Evolutionary conservation across 2,113 vertebrate species (phyloP).

Genomic region (Sakesphorus luctuosus): DNA sequence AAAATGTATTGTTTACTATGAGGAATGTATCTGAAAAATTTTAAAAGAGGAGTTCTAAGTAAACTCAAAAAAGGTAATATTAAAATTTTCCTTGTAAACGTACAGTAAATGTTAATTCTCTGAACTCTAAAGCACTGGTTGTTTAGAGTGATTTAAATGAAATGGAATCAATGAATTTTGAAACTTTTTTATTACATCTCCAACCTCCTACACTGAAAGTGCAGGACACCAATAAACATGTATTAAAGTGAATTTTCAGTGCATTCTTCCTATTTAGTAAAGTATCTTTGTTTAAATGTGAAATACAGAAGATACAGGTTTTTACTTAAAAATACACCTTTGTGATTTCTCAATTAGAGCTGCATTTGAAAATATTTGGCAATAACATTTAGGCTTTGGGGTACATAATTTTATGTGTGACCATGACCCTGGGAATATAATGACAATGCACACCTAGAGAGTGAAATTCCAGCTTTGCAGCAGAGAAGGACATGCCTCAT

Average conservation of each 20-base stretch:
- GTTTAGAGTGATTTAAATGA: constrained; percentile 56
- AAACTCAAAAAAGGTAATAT: constrained; percentile 41
- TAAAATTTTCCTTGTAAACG: constrained; percentile 63
- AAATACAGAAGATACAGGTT: neutral
- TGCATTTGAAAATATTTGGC: neutral
- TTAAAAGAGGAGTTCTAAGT: constrained; percentile 66
- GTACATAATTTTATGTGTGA: neutral
- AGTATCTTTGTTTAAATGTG: neutral
- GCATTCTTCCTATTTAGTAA: constrained; percentile 5
- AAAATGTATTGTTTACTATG: constrained; percentile 78
- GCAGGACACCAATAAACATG: constrained; percentile 63
- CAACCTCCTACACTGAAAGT: constrained; percentile 57
- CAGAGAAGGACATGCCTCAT: accelerated
- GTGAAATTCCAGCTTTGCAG: neutral
- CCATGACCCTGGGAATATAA: neutral
- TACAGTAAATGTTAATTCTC: constrained; percentile 41
- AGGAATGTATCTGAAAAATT: constrained; percentile 77
- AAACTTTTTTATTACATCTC: constrained; percentile 61
- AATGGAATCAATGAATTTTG: constrained; percentile 58
- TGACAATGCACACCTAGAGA: neutral
- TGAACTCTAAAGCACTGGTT: constrained; percentile 64
- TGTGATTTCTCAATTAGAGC: neutral
- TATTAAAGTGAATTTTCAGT: constrained; percentile 50
- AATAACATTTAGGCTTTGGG: neutral
- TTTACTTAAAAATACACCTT: neutral